Base-by-base conservation (phyloP, 2,888 invertebrate genomes). In the Mythimna vitellina region DNA sequence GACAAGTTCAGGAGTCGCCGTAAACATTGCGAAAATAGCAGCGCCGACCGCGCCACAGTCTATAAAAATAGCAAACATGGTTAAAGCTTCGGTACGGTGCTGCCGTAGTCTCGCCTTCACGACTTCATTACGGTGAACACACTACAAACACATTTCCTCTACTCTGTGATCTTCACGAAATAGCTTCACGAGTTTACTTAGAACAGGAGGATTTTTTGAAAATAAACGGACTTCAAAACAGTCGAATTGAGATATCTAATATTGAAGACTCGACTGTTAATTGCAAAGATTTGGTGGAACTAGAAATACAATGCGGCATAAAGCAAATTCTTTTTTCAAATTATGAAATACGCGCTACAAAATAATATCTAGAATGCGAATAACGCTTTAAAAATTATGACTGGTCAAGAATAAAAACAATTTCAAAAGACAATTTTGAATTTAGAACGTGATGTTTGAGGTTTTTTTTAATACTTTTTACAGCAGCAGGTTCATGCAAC, bases 61-160 rank as follows among this genome's bases (percentile, higher is more conserved):
- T 82, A 86, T 87, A 87, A 87, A 87, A 88, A 87, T 82, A 86
- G 86, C 87, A 89, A 91, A 90, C 88, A 89, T 87, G 86, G 88
- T 88, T 88, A 89, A 81, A 73, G 78, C 73, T 84, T 85, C 74
- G 78, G 65, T 84, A 73, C 76, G 66, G 73, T 62, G 53, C 74
- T 65, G 77, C 76, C 73, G 76, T 73, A 77, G 75, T 74, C 65
- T 63, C 62, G 71, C 77, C 65, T 73, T 80, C 79, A 83, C 77
- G 73, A 78, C 86, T 85, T 85, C 80, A 85, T 88, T 85, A 85
- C 67, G 80, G 62, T 32, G 73, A 70, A 72, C 74, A 72, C 38
- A 84, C 70, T 69, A 70, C 77, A 82, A 74, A 82, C 73, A 82
- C 76, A 67, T 81, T 70, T 68, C 17, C 20, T 56, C 35, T 69